Conservation (phyloP, 2,113 vertebrate species). For the Felis chaus region DNA sequence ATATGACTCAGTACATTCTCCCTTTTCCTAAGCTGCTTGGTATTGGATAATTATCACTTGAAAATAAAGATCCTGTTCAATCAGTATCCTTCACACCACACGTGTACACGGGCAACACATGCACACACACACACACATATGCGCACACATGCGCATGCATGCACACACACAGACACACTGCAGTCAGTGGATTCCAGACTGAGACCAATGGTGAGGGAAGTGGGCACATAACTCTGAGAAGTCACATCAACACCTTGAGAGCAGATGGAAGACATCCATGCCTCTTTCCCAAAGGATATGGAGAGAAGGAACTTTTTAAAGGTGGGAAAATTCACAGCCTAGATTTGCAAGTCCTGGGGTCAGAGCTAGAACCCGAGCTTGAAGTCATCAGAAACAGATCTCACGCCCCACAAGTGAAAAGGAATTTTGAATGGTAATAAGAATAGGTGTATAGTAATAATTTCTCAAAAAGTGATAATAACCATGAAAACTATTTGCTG, state of each 20-base stretch:
- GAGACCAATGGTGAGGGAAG: background rate
- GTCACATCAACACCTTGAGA: background rate
- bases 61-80: background rate
- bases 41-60: background rate
- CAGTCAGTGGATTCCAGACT: background rate
- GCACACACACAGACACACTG: background rate
- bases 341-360: background rate
- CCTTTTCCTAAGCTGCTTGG: background rate
- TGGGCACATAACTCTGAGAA: background rate
- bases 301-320: background rate
- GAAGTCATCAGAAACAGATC: background rate
- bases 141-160: background rate
- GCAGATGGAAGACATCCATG: background rate
- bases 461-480: background rate
- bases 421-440: background rate
- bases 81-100: background rate
- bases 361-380: background rate
- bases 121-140: background rate
- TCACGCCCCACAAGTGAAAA: background rate
- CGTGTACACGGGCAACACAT: fast-evolving
- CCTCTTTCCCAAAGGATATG: background rate
- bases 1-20: background rate
- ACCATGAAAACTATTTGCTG: background rate
- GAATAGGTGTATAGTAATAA: background rate
- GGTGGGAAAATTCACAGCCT: background rate